Conservation (phyloP, 2,113 vertebrate species). For the Cryptomyrus ogoouensis region DNA sequence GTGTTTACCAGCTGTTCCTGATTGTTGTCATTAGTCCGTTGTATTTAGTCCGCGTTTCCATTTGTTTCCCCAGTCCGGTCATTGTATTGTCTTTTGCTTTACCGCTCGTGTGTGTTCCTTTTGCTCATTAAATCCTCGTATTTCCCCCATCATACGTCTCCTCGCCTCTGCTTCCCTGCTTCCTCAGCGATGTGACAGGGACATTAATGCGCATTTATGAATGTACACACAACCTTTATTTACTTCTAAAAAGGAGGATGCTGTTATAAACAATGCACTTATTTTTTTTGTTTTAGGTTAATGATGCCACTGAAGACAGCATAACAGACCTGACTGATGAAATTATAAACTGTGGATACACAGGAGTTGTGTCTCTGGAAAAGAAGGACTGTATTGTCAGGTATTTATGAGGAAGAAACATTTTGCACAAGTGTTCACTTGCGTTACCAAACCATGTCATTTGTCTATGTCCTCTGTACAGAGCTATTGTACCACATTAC, state of each 20-base stretch:
- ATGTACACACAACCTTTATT: neutral
- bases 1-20: too few species aligned
- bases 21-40: too few species aligned
- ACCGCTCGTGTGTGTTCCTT: too few species aligned
- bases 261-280: neutral
- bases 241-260: neutral
- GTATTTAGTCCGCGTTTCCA: too few species aligned
- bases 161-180: too few species aligned
- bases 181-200: too few species aligned
- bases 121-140: too few species aligned
- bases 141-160: too few species aligned
- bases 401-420: neutral
- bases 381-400: neutral
- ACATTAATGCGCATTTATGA: neutral
- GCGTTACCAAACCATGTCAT: neutral
- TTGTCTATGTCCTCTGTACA: neutral
- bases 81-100: too few species aligned
- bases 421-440: neutral
- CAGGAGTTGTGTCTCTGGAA: slow-evolving; percentile 1
- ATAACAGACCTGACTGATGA: neutral
- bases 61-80: too few species aligned
- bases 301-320: neutral
- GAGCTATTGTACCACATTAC: neutral
- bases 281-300: neutral
- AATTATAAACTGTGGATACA: slow-evolving; percentile 2